Evolutionary conservation across 2,888 invertebrate species (phyloP).

Genomic region (Ormia ochracea): DNA sequence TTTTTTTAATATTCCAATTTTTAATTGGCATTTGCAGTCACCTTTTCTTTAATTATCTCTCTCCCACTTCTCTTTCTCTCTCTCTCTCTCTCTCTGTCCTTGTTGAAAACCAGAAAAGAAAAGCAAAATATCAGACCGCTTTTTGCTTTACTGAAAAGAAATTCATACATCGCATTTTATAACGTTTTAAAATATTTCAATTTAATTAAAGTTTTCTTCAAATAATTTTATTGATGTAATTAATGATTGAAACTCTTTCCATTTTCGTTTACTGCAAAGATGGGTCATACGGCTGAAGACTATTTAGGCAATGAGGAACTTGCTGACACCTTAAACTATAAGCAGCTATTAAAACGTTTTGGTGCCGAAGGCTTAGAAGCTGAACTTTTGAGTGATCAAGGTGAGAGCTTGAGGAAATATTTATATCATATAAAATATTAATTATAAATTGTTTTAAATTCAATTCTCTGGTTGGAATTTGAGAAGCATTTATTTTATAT

Average conservation of each 20-base stretch:
- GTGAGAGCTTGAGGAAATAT: slow-evolving; percentile 77
- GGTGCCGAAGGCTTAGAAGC: slow-evolving; percentile 83
- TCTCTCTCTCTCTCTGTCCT: no score
- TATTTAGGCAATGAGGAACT: slow-evolving; percentile 81
- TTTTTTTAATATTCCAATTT: no score
- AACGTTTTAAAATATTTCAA: no score
- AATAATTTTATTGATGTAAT: no score
- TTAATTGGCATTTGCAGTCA: no score
- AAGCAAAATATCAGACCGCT: no score
- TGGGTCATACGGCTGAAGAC: slow-evolving; percentile 87
- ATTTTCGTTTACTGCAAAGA: slow-evolving; percentile 77
- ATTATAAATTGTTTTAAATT: slow-evolving; percentile 2
- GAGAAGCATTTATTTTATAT: not conserved
- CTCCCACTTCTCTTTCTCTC: no score
- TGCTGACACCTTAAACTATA: slow-evolving; percentile 83
- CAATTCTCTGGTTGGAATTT: not conserved
- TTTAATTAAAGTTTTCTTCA: no score
- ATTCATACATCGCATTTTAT: no score
- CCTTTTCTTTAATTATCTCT: no score
- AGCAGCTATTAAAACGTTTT: slow-evolving; percentile 82
- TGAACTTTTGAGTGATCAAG: slow-evolving; percentile 87
- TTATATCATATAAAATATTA: not conserved
- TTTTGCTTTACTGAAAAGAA: no score
- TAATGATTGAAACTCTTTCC: not conserved
- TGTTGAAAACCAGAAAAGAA: no score